Conservation (phyloP, 2,797 vertebrate genomes). For the Australoheros facetus region DNA sequence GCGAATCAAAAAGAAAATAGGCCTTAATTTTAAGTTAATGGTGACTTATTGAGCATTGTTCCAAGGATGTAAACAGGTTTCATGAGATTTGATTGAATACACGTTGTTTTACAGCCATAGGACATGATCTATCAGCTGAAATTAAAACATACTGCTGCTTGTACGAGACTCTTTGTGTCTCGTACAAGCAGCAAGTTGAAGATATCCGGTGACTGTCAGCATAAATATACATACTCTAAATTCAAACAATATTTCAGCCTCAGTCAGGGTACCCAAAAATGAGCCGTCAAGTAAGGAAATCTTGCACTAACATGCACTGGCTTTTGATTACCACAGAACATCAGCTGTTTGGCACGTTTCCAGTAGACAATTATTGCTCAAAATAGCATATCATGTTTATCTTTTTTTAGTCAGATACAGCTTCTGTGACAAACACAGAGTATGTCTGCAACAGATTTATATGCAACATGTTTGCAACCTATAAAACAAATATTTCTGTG, state of each 20-base stretch:
- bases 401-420: not conserved
- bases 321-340: not conserved
- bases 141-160: not conserved
- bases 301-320: too few species aligned
- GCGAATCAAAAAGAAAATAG: not conserved
- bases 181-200: not conserved
- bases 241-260: too few species aligned
- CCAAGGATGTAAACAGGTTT: not conserved
- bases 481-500: too few species aligned
- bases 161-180: not conserved
- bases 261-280: too few species aligned
- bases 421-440: not conserved
- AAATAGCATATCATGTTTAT: not conserved
- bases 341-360: not conserved
- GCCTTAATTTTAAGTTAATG: not conserved
- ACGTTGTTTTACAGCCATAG: not conserved
- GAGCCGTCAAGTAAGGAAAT: not conserved
- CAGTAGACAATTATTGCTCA: not conserved
- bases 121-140: not conserved
- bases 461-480: too few species aligned
- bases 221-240: not conserved
- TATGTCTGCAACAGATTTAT: too few species aligned
- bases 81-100: not conserved
- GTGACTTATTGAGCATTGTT: not conserved
- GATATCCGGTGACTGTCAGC: not conserved